Conservation (phyloP, 1,140 invertebrate species). For the Aphaenogaster ashmeadi region DNA sequence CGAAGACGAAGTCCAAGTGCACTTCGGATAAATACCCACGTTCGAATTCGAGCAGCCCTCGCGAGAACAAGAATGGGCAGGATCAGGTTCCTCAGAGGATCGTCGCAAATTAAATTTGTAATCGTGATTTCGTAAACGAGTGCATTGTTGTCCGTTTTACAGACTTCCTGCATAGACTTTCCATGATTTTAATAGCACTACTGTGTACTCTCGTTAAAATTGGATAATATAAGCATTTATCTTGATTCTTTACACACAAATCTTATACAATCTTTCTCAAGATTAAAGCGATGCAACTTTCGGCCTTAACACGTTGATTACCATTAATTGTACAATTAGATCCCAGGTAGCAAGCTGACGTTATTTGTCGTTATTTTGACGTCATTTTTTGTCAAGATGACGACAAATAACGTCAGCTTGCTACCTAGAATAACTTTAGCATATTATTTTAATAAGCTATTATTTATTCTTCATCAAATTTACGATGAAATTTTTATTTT, state of each 20-base stretch:
- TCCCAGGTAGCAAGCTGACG: no score
- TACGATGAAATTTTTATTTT: no score
- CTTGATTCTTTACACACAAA: background rate
- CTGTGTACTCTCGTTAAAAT: background rate
- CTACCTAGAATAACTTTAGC: no score
- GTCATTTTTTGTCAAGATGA: no score
- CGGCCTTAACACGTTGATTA: background rate
- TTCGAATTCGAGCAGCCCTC: constrained; percentile 8
- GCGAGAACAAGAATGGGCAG: constrained; percentile 31
- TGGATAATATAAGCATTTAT: background rate
- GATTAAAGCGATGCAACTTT: background rate
- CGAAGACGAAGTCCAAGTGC: constrained; percentile 59
- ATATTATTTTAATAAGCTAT: no score
- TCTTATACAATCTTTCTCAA: background rate
- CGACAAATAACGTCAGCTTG: no score
- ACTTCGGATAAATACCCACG: constrained; percentile 37
- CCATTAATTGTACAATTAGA: background rate
- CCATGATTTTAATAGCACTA: background rate
- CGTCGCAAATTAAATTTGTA: constrained; percentile 42
- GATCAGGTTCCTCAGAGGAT: constrained; percentile 45
- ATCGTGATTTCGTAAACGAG: background rate
- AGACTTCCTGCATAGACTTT: background rate
- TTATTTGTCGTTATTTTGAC: no score
- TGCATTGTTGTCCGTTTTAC: background rate
- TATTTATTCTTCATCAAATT: no score